These are phyloP conservation scores for Lepidurus packardi DNA, from an alignment of 1,140 invertebrate genomes.

Conservation along the genomic window DNA sequence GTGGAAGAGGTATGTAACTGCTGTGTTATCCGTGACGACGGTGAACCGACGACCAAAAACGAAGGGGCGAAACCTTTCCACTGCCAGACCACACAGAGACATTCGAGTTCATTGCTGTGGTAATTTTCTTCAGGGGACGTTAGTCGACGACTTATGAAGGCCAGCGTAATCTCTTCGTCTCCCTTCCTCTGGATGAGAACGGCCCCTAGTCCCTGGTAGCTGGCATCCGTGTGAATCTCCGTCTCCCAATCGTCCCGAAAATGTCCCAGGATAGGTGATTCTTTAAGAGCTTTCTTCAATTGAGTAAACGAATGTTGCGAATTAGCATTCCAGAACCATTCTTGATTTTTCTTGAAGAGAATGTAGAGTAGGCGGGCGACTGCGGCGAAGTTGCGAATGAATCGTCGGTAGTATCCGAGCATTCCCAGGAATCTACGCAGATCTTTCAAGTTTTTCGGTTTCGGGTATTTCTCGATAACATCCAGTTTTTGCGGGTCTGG, in stretches of 20 bases:
- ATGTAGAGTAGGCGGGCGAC: background rate
- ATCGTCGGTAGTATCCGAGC: slow-evolving; percentile 17
- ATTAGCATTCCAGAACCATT: background rate
- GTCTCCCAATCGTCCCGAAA: too few relatives aligned
- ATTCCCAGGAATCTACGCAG: background rate
- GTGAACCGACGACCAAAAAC: too few relatives aligned
- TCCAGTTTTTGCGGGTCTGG: slow-evolving; percentile 27
- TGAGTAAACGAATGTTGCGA: background rate
- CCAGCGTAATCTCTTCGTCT: background rate
- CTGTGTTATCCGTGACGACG: slow-evolving; percentile 37
- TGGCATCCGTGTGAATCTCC: background rate
- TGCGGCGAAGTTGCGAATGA: background rate
- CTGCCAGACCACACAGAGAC: too few relatives aligned
- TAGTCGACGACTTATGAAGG: background rate
- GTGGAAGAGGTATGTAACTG: slow-evolving; percentile 42
- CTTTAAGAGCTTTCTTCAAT: background rate
- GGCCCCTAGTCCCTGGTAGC: background rate
- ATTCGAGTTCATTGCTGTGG: background rate
- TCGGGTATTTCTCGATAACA: slow-evolving; percentile 32
- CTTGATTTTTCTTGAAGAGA: background rate
- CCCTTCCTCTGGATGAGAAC: background rate
- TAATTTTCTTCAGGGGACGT: background rate
- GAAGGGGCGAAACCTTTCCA: too few relatives aligned
- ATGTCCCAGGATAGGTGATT: too few relatives aligned
- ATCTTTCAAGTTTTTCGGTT: slow-evolving; percentile 7